A percentile compares a stretch with the other conserved stretches of the same genome.
Conservation (phyloP, 2,113 vertebrate species). For the Cochlearius cochlearius region DNA sequence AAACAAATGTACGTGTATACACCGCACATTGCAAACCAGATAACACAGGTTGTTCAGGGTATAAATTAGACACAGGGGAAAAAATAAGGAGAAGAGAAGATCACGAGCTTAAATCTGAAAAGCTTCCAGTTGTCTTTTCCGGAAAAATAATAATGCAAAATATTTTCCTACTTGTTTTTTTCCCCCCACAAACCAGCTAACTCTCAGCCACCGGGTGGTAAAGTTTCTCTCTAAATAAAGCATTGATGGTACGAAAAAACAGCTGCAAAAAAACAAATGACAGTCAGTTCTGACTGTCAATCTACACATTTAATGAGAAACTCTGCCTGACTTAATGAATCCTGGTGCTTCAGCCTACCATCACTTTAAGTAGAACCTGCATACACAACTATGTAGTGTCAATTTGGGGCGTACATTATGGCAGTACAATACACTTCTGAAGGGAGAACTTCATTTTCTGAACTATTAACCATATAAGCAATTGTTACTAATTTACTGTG, state of each 20-base stretch:
- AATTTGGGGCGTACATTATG: not conserved
- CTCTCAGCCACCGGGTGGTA: not conserved
- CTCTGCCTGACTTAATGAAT: constrained; percentile 71
- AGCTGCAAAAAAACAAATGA: constrained; percentile 54
- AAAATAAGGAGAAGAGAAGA: not conserved
- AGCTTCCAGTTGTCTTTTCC: not conserved
- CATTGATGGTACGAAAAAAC: constrained; percentile 7
- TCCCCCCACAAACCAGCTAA: not conserved
- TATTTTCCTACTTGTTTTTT: not conserved
- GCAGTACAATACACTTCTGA: constrained; percentile 18
- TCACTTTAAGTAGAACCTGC: constrained; percentile 57
- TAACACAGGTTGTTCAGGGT: not conserved
- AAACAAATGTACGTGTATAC: constrained; percentile 23
- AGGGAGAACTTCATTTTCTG: constrained; percentile 38
- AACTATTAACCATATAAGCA: constrained; percentile 50
- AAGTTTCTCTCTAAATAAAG: constrained; percentile 53
- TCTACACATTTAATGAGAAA: constrained; percentile 77
- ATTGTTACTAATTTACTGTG: constrained; percentile 59
- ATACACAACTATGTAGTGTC: constrained; percentile 28
- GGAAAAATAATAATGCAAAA: not conserved
- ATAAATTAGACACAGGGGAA: not conserved
- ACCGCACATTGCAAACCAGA: not conserved
- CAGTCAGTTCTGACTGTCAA: constrained; percentile 71
- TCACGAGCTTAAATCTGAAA: constrained; percentile 28
- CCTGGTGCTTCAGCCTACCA: constrained; percentile 49